Evolutionary conservation across 2,113 vertebrate genomes (phyloP).

Genomic region (Plecturocebus donacophilus): DNA sequence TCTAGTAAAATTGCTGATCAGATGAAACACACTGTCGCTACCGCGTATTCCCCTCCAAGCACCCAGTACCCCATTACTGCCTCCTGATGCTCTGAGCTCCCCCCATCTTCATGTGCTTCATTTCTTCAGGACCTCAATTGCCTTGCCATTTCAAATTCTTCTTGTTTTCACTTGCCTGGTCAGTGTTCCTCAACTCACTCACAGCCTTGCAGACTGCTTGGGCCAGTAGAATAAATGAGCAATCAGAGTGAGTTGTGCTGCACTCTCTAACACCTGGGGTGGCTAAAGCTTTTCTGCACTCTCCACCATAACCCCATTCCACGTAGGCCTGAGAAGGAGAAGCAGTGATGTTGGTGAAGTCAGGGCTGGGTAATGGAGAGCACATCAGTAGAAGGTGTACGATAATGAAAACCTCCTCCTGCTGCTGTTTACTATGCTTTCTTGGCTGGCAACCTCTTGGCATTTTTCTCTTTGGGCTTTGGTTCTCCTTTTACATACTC

Average conservation of each 20-base stretch:
- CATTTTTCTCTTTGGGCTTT: background rate
- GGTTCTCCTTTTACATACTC: background rate
- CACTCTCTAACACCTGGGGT: too few relatives aligned
- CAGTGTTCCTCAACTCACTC: background rate
- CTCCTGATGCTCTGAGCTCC: background rate
- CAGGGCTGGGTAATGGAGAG: background rate
- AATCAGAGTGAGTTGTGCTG: background rate
- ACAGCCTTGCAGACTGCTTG: background rate
- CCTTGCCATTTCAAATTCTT: background rate
- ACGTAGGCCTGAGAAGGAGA: background rate
- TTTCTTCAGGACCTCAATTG: background rate
- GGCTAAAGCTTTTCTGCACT: background rate
- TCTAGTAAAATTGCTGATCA: background rate
- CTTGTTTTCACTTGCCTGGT: background rate
- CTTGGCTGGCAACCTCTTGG: background rate
- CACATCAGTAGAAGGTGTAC: background rate
- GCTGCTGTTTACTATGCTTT: background rate
- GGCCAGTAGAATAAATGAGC: background rate
- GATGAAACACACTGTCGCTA: background rate
- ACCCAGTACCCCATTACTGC: too few relatives aligned
- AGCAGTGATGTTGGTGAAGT: background rate
- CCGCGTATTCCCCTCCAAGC: background rate
- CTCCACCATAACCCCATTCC: background rate
- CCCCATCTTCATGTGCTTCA: accelerated
- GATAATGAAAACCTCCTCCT: background rate